A percentile compares a stretch with the other conserved stretches of the same genome.
phyloP scores from a whole-genome alignment of 2,888 invertebrate species.

The Drosophila anceps region DNA sequence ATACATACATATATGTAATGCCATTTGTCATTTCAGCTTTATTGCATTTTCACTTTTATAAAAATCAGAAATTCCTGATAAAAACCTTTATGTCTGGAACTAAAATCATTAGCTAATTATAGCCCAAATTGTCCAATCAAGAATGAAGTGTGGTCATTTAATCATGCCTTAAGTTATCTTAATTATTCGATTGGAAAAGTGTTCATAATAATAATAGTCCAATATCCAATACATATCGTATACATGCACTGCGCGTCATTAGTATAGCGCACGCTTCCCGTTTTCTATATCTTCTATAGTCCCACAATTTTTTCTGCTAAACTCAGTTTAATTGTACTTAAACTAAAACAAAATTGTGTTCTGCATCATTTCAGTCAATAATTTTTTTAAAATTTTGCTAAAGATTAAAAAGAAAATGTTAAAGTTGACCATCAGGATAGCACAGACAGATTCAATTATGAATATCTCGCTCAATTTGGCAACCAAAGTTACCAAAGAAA shows the following conservation, averaged over 20 bases:
- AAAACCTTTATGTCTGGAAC: neutral
- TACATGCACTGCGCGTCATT: neutral
- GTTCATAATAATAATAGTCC: neutral
- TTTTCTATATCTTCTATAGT: neutral
- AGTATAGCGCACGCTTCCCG: neutral
- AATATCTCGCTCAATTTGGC: neutral
- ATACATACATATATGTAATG: neutral
- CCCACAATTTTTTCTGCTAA: too few relatives aligned
- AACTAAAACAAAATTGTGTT: too few relatives aligned
- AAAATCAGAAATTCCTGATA: neutral
- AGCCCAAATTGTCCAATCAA: neutral
- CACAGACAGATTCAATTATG: too few relatives aligned
- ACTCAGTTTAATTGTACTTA: too few relatives aligned
- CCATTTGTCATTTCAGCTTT: too few relatives aligned
- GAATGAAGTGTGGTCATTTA: neutral
- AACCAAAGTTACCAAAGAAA: neutral
- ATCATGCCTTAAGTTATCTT: neutral
- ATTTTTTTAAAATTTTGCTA: too few relatives aligned
- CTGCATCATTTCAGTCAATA: too few relatives aligned
- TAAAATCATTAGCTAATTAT: neutral
- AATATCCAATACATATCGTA: neutral
- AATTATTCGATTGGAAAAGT: neutral
- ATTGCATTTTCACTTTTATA: neutral
- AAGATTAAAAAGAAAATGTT: too few relatives aligned
- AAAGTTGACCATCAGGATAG: too few relatives aligned